Percentiles rank a stretch among this genome's conserved stretches.
Evolutionary conservation across 2,113 vertebrate species (phyloP).

Genomic region (Pseudois nayaur): DNA sequence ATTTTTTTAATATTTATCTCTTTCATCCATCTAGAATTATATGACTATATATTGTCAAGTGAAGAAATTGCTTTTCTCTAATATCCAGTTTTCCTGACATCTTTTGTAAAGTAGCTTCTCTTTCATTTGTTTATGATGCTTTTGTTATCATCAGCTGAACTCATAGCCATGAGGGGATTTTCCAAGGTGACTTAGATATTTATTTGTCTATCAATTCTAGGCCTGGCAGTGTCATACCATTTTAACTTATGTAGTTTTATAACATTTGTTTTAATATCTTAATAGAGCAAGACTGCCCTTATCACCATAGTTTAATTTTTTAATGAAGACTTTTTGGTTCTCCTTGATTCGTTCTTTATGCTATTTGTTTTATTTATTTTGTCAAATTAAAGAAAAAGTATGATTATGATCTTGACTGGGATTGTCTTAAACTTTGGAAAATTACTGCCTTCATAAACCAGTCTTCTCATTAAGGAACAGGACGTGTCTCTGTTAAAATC

Average conservation of each 20-base stretch:
- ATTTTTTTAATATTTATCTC: neutral
- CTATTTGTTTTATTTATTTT: neutral
- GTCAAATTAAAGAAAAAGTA: neutral
- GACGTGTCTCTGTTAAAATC: neutral
- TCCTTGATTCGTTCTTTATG: neutral
- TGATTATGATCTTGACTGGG: neutral
- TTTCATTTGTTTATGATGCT: neutral
- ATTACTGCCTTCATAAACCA: neutral
- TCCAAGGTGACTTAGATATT: neutral
- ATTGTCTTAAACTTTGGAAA: neutral
- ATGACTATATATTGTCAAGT: neutral
- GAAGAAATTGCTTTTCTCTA: neutral
- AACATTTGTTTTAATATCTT: neutral
- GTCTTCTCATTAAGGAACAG: neutral
- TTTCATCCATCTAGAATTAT: neutral
- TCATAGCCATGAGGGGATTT: neutral
- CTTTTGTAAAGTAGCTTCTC: neutral
- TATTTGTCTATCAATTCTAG: neutral
- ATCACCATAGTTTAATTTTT: neutral
- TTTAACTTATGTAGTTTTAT: neutral
- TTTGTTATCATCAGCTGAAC: neutral
- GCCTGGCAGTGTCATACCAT: neutral
- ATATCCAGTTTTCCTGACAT: neutral
- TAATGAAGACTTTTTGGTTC: neutral
- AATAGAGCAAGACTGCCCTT: neutral